Conservation (phyloP, 2,113 vertebrate species). For the Barbus barbus region DNA sequence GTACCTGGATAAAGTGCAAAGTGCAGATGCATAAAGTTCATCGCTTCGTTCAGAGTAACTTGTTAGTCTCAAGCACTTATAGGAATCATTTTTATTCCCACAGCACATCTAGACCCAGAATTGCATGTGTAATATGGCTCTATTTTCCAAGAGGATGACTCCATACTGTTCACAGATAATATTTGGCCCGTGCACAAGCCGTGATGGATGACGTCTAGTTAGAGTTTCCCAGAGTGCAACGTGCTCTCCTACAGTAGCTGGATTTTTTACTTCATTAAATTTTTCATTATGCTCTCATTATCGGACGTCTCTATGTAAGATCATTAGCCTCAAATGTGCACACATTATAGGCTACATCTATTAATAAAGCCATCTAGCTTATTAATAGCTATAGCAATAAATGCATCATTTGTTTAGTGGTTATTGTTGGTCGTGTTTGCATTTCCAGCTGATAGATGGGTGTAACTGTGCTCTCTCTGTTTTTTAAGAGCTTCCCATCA, state of each 20-base stretch:
- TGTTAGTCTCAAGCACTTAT: not conserved
- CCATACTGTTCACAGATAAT: not conserved
- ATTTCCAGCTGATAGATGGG: not conserved
- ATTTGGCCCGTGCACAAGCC: not conserved
- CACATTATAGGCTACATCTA: not conserved
- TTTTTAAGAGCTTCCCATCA: not conserved
- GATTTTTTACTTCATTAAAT: constrained; percentile 14
- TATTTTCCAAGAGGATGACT: not conserved
- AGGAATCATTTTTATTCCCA: not conserved
- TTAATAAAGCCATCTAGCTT: constrained; percentile 7
- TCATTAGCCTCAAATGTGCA: constrained; percentile 8
- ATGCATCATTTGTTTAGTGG: not conserved
- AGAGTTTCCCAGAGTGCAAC: constrained; percentile 45
- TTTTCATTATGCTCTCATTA: constrained; percentile 36
- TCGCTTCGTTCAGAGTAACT: not conserved
- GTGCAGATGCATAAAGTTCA: too few relatives aligned
- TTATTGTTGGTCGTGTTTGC: not conserved
- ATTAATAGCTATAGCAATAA: not conserved
- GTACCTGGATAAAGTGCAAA: not conserved
- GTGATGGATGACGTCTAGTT: constrained; percentile 19
- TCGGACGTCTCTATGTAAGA: not conserved
- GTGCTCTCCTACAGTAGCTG: not conserved
- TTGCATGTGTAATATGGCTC: not conserved
- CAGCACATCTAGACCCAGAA: constrained; percentile 19
- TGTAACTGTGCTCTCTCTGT: not conserved